Conservation (phyloP, 2,888 invertebrate genomes). For the Dynastes tityus region DNA sequence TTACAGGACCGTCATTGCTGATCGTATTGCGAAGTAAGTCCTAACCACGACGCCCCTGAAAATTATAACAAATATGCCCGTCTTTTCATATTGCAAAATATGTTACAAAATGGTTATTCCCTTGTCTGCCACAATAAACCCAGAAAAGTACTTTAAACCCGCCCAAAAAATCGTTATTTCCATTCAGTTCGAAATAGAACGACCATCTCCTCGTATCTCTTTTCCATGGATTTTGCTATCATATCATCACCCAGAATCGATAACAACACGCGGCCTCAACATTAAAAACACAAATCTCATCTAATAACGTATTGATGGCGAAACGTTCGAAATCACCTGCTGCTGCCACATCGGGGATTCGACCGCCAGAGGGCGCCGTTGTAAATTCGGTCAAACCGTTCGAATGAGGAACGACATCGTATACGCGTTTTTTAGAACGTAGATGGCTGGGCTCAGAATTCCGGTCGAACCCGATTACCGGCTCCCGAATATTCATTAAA, state of each 20-base stretch:
- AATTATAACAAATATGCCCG: too few relatives aligned
- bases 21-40: too few relatives aligned
- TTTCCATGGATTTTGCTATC: not conserved
- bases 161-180: not conserved
- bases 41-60: too few relatives aligned
- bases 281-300: not conserved
- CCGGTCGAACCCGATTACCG: constrained; percentile 22
- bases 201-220: not conserved
- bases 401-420: not conserved
- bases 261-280: not conserved
- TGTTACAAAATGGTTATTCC: too few relatives aligned
- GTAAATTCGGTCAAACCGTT: not conserved
- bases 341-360: not conserved
- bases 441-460: not conserved
- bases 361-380: not conserved
- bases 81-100: too few relatives aligned
- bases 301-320: constrained; percentile 11
- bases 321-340: constrained; percentile 9
- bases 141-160: not conserved
- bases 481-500: constrained; percentile 37
- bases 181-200: not conserved
- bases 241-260: not conserved
- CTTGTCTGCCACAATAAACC: too few relatives aligned
- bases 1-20: too few relatives aligned
- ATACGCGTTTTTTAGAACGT: constrained; percentile 10